These are phyloP conservation scores for Zosterops borbonicus DNA, from an alignment of 2,113 vertebrate genomes.

Conservation along the genomic window DNA sequence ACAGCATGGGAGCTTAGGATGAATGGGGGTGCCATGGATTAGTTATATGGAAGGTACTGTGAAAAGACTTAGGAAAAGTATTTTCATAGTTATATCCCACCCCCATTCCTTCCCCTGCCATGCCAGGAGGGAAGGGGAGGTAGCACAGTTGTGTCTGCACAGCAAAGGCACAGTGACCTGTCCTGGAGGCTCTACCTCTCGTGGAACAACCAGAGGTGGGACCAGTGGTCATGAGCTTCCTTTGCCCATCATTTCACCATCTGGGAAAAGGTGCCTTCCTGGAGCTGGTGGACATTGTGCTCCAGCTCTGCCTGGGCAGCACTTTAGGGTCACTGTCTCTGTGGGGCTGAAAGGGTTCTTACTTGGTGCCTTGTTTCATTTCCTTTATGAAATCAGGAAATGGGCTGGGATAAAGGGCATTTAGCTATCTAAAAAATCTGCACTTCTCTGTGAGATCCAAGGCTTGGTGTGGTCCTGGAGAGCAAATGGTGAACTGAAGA, in stretches of 20 bases:
- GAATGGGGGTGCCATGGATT: not conserved
- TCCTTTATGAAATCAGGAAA: not conserved
- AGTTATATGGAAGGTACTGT: not conserved
- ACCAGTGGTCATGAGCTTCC: not conserved
- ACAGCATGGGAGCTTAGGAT: not conserved
- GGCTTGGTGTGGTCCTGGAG: not conserved
- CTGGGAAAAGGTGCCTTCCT: not conserved
- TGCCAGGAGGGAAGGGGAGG: not conserved
- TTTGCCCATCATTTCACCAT: not conserved
- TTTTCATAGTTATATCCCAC: not conserved
- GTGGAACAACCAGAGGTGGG: accelerated
- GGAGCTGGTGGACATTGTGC: not conserved
- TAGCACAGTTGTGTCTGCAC: not conserved
- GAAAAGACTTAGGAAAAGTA: not conserved
- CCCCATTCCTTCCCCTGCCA: not conserved
- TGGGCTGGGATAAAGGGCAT: not conserved
- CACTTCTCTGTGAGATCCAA: not conserved
- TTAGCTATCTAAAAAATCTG: not conserved
- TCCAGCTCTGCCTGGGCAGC: not conserved
- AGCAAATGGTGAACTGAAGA: not conserved
- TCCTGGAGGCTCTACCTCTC: not conserved
- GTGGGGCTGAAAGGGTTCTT: not conserved
- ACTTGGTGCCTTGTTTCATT: not conserved
- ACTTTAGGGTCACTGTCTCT: not conserved
- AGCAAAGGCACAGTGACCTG: not conserved